Evolutionary conservation across 2,113 vertebrate species (phyloP).

Genomic region (Alces alces): DNA sequence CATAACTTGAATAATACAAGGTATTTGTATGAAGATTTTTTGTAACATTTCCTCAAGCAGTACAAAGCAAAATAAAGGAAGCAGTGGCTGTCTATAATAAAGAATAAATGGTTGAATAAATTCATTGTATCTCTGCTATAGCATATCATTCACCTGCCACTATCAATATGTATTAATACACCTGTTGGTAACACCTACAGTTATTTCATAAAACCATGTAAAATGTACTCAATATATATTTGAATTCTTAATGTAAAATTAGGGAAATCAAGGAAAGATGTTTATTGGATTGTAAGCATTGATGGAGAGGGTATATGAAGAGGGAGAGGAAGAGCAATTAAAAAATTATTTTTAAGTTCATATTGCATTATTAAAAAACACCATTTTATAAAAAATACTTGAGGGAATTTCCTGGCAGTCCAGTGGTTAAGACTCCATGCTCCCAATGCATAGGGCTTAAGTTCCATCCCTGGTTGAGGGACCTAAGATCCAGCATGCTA

Average conservation of each 20-base stretch:
- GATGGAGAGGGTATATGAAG: not conserved
- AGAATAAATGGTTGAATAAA: not conserved
- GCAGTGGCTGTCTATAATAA: not conserved
- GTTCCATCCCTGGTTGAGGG: not conserved
- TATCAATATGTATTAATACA: not conserved
- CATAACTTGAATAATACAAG: not conserved
- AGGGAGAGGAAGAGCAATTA: not conserved
- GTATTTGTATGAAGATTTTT: not conserved
- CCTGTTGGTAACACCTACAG: not conserved
- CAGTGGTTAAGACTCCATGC: not conserved
- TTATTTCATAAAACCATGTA: not conserved
- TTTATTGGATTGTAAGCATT: not conserved
- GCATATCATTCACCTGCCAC: not conserved
- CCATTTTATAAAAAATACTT: not conserved
- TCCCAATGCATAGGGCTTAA: not conserved
- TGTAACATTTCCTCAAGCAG: not conserved
- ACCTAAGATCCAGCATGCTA: not conserved
- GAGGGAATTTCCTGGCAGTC: not conserved
- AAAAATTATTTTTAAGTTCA: not conserved
- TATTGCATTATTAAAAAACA: not conserved
- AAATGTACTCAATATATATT: not conserved
- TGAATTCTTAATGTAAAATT: not conserved
- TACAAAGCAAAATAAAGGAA: not conserved
- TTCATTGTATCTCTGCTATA: not conserved
- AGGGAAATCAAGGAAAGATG: not conserved